Evolutionary conservation across 2,888 invertebrate species (phyloP), one percentile per base, ranked within the genome.

Genomic region (Ennomos fuscantarius): DNA sequence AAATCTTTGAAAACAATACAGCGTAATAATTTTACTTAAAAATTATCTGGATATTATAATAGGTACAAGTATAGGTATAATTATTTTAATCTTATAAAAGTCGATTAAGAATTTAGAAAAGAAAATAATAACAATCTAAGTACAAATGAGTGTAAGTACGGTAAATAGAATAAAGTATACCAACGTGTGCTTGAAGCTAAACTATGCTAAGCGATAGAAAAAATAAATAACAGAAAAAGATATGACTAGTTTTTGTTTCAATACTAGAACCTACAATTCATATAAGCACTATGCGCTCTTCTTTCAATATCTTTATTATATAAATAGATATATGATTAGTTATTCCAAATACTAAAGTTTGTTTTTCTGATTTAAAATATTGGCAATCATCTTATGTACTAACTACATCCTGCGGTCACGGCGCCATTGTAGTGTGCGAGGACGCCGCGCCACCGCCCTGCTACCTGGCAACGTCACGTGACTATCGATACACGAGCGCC

Each of bases 241-340:
- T 92, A 92, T 92, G 92, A 92, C 92, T 92, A 92, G 92, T 89
- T 88, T 60, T 87, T 86, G 89, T 87, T 86, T 86, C 86, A 81
- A 77, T 82, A 80, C 89, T 91, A 91, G 81, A 78, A 84, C 78
- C 91, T 92, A 92, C 88, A 76, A 81, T 87, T 87, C 86, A 89
- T 90, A 90, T 84, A 92, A 91, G 92, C 92, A 90, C 92, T 92
- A 92, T 89, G 90, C 92, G 89, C 90, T 82, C 88, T 87, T 91
- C 86, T 89, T 81, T 89, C 85, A 89, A 88, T 87, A 82, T 79
- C 82, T 84, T 88, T 84, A 88, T 84, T 82, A 87, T 89, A 91
- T 90, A 91, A 90, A 91, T 91, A 90, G 87, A 87, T 87, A 84
- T 87, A 90, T 87, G 84, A 88, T 88, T 91, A 89, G 86, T 91